A percentile compares a stretch with the other conserved stretches of the same genome.
phyloP scores from a whole-genome alignment of 1,140 invertebrate species.

The Apis cerana region DNA sequence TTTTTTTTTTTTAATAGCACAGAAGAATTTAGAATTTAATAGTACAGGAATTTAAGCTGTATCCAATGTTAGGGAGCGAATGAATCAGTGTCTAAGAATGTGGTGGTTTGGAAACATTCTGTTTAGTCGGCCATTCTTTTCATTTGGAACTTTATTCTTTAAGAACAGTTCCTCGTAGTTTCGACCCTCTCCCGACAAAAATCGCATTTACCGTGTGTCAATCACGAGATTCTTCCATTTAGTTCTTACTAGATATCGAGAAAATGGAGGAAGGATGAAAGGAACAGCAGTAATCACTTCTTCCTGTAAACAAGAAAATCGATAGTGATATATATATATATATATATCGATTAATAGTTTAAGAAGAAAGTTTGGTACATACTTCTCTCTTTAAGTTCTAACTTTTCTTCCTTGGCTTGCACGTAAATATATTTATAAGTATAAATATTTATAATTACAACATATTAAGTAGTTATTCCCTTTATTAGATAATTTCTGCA shows the following conservation, averaged over 20 bases:
- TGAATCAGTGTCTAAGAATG: too few relatives aligned
- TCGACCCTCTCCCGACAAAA: slow-evolving; percentile 15
- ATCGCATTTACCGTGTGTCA: slow-evolving; percentile 47
- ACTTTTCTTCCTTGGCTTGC: too few relatives aligned
- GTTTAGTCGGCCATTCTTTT: background rate
- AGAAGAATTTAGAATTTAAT: too few relatives aligned
- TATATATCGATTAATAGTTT: background rate
- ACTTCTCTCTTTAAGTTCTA: background rate
- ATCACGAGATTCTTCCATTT: slow-evolving; percentile 43
- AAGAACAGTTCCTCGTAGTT: background rate
- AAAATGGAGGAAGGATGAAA: background rate
- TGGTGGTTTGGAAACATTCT: background rate
- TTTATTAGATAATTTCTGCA: too few relatives aligned
- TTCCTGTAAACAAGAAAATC: background rate
- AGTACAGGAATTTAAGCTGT: too few relatives aligned
- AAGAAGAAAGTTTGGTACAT: too few relatives aligned
- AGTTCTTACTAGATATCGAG: slow-evolving; percentile 19
- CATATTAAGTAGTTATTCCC: too few relatives aligned
- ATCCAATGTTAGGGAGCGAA: too few relatives aligned
- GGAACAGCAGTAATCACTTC: background rate
- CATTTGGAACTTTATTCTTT: background rate
- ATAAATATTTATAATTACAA: too few relatives aligned
- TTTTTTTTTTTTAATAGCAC: too few relatives aligned
- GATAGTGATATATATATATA: slow-evolving; percentile 7
- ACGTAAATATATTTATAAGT: too few relatives aligned